A percentile compares a stretch with the other conserved stretches of the same genome.
phyloP scores from a whole-genome alignment of 64 coral and sea anemone species.

The Montipora cactus region DNA sequence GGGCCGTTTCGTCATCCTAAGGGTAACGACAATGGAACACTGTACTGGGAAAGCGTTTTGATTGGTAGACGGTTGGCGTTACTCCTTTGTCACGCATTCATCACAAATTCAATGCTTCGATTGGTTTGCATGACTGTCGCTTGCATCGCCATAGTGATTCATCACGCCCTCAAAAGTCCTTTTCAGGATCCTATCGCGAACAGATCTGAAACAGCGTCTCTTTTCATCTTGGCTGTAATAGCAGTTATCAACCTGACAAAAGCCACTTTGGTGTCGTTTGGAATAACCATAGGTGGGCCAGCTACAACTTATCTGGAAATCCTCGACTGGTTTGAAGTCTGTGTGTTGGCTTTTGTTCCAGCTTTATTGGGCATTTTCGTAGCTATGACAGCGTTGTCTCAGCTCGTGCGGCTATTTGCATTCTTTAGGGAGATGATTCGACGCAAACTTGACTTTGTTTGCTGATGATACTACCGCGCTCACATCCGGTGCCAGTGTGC shows the following conservation, averaged over 20 bases:
- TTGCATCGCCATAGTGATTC: slow-evolving; percentile 12
- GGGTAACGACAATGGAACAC: slow-evolving; percentile 25
- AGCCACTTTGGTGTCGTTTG: slow-evolving; percentile 17
- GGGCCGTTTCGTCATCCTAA: slow-evolving; percentile 69
- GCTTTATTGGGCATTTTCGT: no score
- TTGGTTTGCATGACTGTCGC: slow-evolving; percentile 5
- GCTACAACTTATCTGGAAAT: neutral
- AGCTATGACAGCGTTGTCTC: no score
- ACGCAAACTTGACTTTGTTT: no score
- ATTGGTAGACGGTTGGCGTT: slow-evolving; percentile 75
- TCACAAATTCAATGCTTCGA: slow-evolving; percentile 7
- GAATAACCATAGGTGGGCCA: neutral
- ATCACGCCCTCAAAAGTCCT: slow-evolving; percentile 13
- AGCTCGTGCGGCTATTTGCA: no score
- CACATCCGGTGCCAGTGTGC: no score
- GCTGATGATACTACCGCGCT: no score
- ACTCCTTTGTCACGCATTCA: slow-evolving; percentile 59
- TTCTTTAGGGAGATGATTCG: no score
- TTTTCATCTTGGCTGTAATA: neutral
- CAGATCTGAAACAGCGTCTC: neutral
- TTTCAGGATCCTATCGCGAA: slow-evolving; percentile 27
- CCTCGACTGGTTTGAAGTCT: slow-evolving; percentile 23
- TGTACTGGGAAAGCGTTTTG: slow-evolving; percentile 87
- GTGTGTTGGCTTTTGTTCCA: neutral
- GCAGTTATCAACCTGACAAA: slow-evolving; percentile 52